phyloP scores from a whole-genome alignment of 1,140 invertebrate genomes.

The Aporrectodea caliginosa region DNA sequence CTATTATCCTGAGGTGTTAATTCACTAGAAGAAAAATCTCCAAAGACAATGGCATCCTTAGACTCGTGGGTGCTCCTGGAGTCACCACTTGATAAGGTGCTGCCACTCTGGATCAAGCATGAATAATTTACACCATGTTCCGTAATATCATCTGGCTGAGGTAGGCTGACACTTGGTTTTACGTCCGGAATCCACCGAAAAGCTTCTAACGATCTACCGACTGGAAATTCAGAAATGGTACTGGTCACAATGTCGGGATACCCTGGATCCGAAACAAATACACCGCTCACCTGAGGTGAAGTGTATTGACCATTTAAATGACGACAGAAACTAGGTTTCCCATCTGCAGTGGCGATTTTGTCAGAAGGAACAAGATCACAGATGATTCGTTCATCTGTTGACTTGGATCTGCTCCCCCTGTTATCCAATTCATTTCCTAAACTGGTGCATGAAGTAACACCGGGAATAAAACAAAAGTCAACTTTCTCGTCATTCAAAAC shows the following conservation, averaged over 20 bases:
- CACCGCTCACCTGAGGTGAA: background rate
- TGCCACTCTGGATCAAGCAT: background rate
- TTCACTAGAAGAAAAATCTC: background rate
- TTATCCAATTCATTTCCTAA: background rate
- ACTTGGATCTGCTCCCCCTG: background rate
- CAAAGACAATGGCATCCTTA: background rate
- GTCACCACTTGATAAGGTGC: background rate
- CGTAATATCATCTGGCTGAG: background rate
- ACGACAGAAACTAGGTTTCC: background rate
- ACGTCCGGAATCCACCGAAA: background rate
- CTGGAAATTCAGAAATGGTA: background rate
- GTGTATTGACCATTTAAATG: background rate
- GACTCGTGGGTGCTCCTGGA: background rate
- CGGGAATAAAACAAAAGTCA: background rate
- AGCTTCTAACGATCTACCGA: background rate
- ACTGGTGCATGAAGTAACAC: background rate
- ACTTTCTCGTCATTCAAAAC: background rate
- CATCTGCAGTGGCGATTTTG: background rate
- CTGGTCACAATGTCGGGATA: background rate
- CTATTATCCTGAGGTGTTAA: background rate
- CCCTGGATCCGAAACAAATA: background rate
- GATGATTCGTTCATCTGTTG: background rate
- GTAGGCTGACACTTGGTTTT: background rate
- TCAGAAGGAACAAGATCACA: too few species aligned
- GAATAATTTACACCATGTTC: background rate